Evolutionary conservation across 1,140 invertebrate genomes (phyloP).

Genomic region (Euwallacea fornicatus): DNA sequence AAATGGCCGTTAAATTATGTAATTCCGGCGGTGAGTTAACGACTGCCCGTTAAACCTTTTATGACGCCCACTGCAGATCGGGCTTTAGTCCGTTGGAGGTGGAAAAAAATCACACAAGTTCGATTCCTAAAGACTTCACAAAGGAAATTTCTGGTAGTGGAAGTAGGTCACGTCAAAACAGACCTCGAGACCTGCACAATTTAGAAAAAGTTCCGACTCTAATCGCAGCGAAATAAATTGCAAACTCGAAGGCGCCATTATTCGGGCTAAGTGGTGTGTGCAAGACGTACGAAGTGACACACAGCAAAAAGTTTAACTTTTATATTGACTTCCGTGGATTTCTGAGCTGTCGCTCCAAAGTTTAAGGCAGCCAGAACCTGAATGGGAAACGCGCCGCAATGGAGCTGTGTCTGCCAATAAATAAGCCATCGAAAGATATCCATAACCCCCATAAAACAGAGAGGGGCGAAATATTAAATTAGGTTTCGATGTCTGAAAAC

Average conservation of each 20-base stretch:
- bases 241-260: conserved; percentile 29
- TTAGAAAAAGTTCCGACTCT: conserved; percentile 25
- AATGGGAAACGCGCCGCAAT: conserved; percentile 23
- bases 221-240: conserved; percentile 36
- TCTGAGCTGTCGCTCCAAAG: conserved; percentile 29
- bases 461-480: neutral
- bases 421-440: neutral
- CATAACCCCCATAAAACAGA: neutral
- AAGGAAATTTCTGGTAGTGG: too few relatives aligned
- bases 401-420: conserved; percentile 19
- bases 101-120: too few relatives aligned
- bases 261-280: conserved; percentile 35
- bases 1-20: neutral
- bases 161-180: too few relatives aligned
- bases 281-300: conserved; percentile 35
- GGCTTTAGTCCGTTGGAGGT: neutral
- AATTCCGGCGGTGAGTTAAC: neutral
- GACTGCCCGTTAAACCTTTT: neutral
- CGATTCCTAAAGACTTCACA: too few relatives aligned
- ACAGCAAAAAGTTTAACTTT: conserved; percentile 32
- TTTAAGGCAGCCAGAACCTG: conserved; percentile 14
- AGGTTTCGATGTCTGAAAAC: neutral
- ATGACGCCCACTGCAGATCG: neutral
- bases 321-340: conserved; percentile 36
- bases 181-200: neutral